These are phyloP conservation scores for Scrobipalpa costella DNA, from an alignment of 2,888 invertebrate species.

Conservation along the genomic window DNA sequence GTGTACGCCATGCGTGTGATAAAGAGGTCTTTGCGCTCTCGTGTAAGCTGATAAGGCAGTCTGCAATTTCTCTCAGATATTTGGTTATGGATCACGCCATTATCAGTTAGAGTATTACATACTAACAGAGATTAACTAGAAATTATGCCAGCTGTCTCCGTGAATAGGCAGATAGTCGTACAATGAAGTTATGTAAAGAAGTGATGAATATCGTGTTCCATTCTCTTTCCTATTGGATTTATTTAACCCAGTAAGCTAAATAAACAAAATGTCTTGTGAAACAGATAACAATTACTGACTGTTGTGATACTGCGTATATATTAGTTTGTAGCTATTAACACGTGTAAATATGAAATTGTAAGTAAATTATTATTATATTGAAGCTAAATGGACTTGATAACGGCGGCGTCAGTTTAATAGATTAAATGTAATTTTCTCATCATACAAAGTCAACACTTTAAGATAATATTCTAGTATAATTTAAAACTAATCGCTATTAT, in stretches of 20 bases:
- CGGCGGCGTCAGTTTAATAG: neutral
- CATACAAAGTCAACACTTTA: slow-evolving; percentile 1
- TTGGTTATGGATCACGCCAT: slow-evolving; percentile 4
- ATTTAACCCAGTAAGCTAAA: slow-evolving; percentile 39
- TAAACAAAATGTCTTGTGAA: neutral
- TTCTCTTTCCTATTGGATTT: slow-evolving; percentile 27
- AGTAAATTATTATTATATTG: slow-evolving; percentile 9
- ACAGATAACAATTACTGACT: slow-evolving; percentile 1
- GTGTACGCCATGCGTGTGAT: slow-evolving; percentile 32
- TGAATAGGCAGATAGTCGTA: neutral
- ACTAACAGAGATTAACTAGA: neutral
- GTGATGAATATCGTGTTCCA: neutral
- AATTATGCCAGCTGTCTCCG: neutral
- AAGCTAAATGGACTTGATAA: neutral
- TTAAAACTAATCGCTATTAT: neutral
- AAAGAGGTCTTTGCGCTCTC: slow-evolving; percentile 27
- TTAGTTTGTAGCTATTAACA: neutral
- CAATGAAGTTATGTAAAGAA: neutral
- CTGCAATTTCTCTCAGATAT: slow-evolving; percentile 4
- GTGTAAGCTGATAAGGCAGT: slow-evolving; percentile 30
- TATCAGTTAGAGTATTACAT: neutral
- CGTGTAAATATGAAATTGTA: slow-evolving; percentile 16
- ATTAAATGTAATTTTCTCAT: neutral
- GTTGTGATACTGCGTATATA: slow-evolving; percentile 1
- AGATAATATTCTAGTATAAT: neutral